Base-by-base conservation (phyloP, 92 coral and sea anemone species). In the Parazoanthus darwini region DNA sequence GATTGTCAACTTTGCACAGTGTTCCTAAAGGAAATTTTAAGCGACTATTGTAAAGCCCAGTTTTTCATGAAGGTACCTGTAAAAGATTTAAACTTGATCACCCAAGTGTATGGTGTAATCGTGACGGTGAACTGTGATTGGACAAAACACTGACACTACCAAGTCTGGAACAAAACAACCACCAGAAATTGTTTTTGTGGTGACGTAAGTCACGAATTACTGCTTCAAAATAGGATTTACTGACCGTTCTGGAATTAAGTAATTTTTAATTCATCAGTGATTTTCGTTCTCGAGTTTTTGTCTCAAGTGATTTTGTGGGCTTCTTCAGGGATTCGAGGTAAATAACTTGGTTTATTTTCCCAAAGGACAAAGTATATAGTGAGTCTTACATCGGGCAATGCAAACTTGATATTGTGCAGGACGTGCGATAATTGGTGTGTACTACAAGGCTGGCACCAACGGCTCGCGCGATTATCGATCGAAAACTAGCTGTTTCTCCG, bases 301-400 rank as follows among this genome's bases (percentile, higher is more conserved):
- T 70, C 87, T 71, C 66, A 84, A 84, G 79, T 46, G 87, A 84
- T 70, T 84, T 84, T 84, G 87, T 84, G 78, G 87, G 87, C 75
- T 70, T 84, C 87, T 71, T 84, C 87, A 84, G 87, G 87, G 66
- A 84, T 5, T 84, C 87, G 87, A 84, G 87, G 87, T 84, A 84
- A 84, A 84, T 10, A 84, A 29, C 78, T 48, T 84, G 79, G 54
- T 46, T 29, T 26, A 70, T 25, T 25, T 71, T 14, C 18, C 2
- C 25, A 46, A 72, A 48, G 36, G 35, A 25, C 26, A 46, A 48
- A 84, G 6, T 9, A 22, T 20, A 2, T 3, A 29, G 59, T 71
- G 18, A 42, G 46, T 84, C 44, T 44, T 71, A 11, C n/a, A 48
- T 33, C 37, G 71, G 38, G 68, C 35, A 29, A 16, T 23, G 36